These are phyloP conservation scores for Nannoperca australis DNA, from an alignment of 2,797 vertebrate genomes.

Conservation along the genomic window DNA sequence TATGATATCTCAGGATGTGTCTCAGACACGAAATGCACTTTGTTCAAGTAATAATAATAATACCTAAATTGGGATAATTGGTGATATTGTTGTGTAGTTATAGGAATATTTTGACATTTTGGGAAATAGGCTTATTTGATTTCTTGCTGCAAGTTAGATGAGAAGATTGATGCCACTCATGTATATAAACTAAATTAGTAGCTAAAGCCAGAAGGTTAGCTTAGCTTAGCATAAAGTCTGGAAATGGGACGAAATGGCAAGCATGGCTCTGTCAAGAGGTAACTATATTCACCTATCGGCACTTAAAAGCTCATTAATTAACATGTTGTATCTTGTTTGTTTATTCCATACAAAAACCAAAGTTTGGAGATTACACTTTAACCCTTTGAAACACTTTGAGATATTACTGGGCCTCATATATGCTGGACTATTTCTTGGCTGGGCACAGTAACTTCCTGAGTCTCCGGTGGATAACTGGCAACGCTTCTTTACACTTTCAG, in stretches of 20 bases:
- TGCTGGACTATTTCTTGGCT: no score
- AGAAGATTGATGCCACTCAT: background rate
- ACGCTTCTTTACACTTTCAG: background rate
- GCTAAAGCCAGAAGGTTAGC: background rate
- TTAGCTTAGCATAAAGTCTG: background rate
- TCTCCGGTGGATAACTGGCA: background rate
- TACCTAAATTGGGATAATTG: background rate
- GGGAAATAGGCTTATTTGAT: background rate
- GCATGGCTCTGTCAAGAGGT: background rate
- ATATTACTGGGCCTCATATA: no score
- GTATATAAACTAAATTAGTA: background rate
- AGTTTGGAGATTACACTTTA: background rate
- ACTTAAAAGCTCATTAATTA: background rate
- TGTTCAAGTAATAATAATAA: background rate
- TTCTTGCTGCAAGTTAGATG: background rate
- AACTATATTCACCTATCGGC: background rate
- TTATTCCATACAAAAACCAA: background rate
- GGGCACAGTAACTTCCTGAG: background rate
- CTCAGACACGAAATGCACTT: conserved; percentile 21
- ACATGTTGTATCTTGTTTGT: background rate
- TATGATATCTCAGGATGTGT: conserved; percentile 30
- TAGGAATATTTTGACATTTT: background rate
- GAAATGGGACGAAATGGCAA: background rate
- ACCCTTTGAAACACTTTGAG: background rate
- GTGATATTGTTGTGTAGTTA: background rate